These are phyloP conservation scores for Fopius arisanus DNA, from an alignment of 1,140 invertebrate genomes.

Conservation along the genomic window DNA sequence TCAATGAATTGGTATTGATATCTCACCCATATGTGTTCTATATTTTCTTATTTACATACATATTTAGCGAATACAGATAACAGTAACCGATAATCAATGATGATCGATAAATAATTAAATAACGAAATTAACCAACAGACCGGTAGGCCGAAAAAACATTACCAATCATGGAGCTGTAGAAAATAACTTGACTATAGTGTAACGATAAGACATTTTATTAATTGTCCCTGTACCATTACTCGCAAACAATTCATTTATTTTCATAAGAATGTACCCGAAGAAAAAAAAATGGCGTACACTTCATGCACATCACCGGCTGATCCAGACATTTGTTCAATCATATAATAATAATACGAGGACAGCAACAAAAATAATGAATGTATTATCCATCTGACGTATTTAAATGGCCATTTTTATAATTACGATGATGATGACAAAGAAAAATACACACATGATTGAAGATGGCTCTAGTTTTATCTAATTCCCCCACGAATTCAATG, in stretches of 20 bases:
- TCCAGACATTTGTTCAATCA: too few relatives aligned
- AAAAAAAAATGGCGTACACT: too few relatives aligned
- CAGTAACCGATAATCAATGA: not conserved
- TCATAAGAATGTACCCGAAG: too few relatives aligned
- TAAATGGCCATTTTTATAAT: not conserved
- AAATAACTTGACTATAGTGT: not conserved
- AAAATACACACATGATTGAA: not conserved
- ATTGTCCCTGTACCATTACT: too few relatives aligned
- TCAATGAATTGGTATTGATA: not conserved
- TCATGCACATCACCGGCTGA: too few relatives aligned
- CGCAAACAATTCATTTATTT: too few relatives aligned
- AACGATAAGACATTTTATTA: not conserved
- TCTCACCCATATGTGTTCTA: not conserved
- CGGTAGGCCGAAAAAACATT: not conserved
- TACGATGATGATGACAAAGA: not conserved
- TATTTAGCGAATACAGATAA: slow-evolving; percentile 5
- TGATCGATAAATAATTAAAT: slow-evolving; percentile 9
- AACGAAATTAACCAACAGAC: not conserved
- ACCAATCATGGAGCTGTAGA: not conserved
- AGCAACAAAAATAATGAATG: not conserved
- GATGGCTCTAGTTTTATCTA: not conserved
- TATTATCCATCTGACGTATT: not conserved
- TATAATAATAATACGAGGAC: too few relatives aligned
- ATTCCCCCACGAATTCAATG: not conserved
- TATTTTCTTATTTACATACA: slow-evolving; percentile 9